Base-by-base conservation (phyloP, 2,888 invertebrate species). In the Drosophila parthenogenetica region DNA sequence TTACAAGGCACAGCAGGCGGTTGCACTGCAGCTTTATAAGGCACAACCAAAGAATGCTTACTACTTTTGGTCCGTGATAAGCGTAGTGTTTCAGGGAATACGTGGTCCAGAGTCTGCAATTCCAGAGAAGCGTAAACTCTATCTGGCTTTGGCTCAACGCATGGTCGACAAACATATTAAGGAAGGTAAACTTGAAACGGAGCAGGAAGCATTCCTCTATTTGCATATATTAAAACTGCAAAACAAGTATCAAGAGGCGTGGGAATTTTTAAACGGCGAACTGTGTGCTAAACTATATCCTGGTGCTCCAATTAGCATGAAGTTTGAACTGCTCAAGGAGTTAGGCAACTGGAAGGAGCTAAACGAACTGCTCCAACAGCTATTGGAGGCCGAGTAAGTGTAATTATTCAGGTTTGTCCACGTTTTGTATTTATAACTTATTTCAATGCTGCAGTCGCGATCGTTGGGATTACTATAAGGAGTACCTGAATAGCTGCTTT, bases 31-130 rank as follows among this genome's bases (percentile, higher is more conserved):
- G 11, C 93, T 99, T 37, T 99, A 97, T 93, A 98, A 98, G 93
- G 93, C 97, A 61, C 96, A 96, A 87, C 96, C 97, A 2, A 98
- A 98, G 92, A 98, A 97, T 91, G 98, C 98, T 0, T 99, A 99
- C 91, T 98, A 98, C 91, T 98, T 98, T 92, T 99, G 99, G 99
- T 97, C 97, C 17, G 96, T 99, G 10, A 98, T 99, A 97, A 98
- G 98, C 91, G 95, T 98, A 80, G 96, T 99, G 19, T 94, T 99
- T 93, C 99, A 99, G 92, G 93, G 92, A 14, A 92, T 93, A 10
- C 91, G 93, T 14, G 93, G 93, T 2, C 92, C 91, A 2, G 93
- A 93, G 58, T 89, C 91, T 11, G 93, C 93, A 5, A 94, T 94
- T 80, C 91, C 92, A 7, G 93, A 93, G 1, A 95, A 95, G 89